A percentile compares a stretch with the other conserved stretches of the same genome.
Conservation (phyloP, 1,140 invertebrate species). For the Centruroides sculpturatus region DNA sequence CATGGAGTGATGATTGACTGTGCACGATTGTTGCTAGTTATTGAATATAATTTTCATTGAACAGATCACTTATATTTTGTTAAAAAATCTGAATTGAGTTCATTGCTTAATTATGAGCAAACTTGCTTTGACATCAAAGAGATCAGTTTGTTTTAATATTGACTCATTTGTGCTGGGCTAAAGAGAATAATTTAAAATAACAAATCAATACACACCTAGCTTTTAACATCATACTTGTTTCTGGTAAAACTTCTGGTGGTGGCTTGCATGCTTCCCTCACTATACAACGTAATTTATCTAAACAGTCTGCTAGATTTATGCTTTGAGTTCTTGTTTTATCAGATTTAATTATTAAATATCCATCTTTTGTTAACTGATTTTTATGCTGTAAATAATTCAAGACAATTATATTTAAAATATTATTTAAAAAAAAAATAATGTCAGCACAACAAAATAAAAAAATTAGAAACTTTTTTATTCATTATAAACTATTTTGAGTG, state of each 20-base stretch:
- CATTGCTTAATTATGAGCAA: too few relatives aligned
- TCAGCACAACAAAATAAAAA: background rate
- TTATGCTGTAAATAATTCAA: conserved; percentile 40
- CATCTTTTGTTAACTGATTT: conserved; percentile 64
- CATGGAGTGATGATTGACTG: too few relatives aligned
- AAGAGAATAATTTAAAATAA: conserved; percentile 1
- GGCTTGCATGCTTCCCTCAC: conserved; percentile 44
- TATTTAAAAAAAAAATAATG: background rate
- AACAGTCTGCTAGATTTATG: conserved; percentile 76
- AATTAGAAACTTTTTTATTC: background rate
- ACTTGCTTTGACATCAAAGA: too few relatives aligned
- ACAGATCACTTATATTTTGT: too few relatives aligned
- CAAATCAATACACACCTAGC: conserved; percentile 34
- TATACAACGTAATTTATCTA: conserved; percentile 62
- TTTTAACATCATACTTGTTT: conserved; percentile 44
- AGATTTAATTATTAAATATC: conserved; percentile 65
- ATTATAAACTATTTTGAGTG: background rate
- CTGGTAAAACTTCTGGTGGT: conserved; percentile 36
- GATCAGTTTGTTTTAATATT: background rate
- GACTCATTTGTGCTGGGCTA: background rate
- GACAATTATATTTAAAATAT: background rate
- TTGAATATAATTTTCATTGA: too few relatives aligned
- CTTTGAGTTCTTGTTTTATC: conserved; percentile 77
- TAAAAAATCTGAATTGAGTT: too few relatives aligned
- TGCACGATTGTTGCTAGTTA: too few relatives aligned